These are phyloP conservation scores for Xanthorhoe designata DNA, from an alignment of 2,888 invertebrate species.

Conservation along the genomic window DNA sequence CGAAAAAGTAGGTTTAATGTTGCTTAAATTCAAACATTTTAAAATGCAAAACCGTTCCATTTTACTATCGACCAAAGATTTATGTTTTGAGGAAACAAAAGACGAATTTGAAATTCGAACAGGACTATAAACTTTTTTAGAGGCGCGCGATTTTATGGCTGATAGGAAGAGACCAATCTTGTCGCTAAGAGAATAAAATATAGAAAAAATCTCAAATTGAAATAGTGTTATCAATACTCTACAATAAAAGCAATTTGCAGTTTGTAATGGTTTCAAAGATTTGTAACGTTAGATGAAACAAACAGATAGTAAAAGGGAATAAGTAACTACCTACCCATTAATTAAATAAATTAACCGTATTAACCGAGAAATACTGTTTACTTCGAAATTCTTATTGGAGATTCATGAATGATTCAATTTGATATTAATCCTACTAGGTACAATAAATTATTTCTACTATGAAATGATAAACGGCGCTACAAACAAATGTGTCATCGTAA, in stretches of 20 bases:
- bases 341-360: too few relatives aligned
- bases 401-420: background rate
- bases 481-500: background rate
- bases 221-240: background rate
- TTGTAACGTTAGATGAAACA: background rate
- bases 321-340: too few relatives aligned
- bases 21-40: background rate
- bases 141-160: slow-evolving; percentile 2
- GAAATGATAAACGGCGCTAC: background rate
- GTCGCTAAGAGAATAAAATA: background rate
- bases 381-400: background rate
- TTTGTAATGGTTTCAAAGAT: slow-evolving; percentile 11
- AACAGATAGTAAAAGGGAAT: background rate
- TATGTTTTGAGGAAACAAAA: slow-evolving; percentile 13
- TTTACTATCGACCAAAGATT: slow-evolving; percentile 18
- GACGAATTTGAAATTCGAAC: slow-evolving; percentile 24
- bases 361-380: too few relatives aligned
- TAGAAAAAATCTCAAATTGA: slow-evolving; percentile 2
- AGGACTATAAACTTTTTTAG: slow-evolving; percentile 9
- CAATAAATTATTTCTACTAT: background rate
- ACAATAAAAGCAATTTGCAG: slow-evolving; percentile 10
- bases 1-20: too few relatives aligned
- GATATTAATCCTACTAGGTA: background rate
- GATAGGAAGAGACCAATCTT: background rate
- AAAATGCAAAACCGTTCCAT: background rate